Evolutionary conservation across 2,888 invertebrate species (phyloP).

Genomic region (Cheilosia vulpina): DNA sequence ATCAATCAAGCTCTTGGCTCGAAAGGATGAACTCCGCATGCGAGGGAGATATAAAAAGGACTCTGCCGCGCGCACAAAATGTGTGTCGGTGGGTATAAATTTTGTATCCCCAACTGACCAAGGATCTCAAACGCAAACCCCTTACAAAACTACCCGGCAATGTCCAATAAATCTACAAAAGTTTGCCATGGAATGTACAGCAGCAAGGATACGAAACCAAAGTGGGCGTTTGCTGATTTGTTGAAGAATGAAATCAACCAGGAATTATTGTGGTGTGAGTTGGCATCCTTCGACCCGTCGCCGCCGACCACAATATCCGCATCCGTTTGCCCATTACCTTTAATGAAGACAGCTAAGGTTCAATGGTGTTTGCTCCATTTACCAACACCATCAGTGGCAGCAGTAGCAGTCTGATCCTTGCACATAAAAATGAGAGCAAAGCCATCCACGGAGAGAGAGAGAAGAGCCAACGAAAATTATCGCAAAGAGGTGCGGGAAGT

Average conservation of each 20-base stretch:
- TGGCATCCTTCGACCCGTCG: conserved; percentile 26
- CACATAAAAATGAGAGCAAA: conserved; percentile 10
- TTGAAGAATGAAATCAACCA: conserved; percentile 60
- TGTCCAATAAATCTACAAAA: conserved; percentile 56
- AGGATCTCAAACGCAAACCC: conserved; percentile 31
- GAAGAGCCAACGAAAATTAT: conserved; percentile 36
- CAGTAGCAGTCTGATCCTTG: conserved; percentile 19
- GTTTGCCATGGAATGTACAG: conserved; percentile 5
- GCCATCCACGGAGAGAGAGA: not conserved
- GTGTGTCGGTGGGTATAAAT: conserved; percentile 32
- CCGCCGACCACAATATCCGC: conserved; percentile 25
- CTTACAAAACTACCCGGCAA: conserved; percentile 14
- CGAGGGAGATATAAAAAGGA: conserved; percentile 35
- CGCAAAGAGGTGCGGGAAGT: conserved; percentile 53
- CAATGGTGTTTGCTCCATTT: conserved; percentile 39
- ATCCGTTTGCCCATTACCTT: conserved; percentile 37
- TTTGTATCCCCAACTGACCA: conserved; percentile 52
- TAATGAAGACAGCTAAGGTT: conserved; percentile 56
- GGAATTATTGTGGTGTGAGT: conserved; percentile 52
- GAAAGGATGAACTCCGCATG: conserved; percentile 41
- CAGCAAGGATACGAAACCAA: not conserved
- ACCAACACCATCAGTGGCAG: conserved; percentile 6
- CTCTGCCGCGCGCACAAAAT: conserved; percentile 4
- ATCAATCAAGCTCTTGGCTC: conserved; percentile 61
- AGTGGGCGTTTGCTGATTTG: conserved; percentile 25